Evolutionary conservation across 1,140 invertebrate species (phyloP).

Genomic region (Hylaeus volcanicus): DNA sequence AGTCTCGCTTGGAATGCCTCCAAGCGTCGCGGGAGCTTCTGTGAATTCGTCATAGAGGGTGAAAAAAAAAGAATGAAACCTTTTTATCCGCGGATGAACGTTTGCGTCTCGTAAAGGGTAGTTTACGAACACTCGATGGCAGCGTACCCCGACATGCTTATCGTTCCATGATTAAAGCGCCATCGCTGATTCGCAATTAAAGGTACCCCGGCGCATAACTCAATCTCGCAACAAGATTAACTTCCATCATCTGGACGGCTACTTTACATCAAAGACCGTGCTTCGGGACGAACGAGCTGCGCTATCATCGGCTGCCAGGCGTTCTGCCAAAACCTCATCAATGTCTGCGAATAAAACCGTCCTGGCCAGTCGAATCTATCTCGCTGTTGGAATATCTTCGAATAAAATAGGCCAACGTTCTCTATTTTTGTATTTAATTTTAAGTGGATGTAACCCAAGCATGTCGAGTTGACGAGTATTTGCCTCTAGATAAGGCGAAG

Average conservation of each 20-base stretch:
- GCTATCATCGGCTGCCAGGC: slow-evolving; percentile 6
- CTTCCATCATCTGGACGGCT: neutral
- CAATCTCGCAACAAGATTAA: slow-evolving; percentile 22
- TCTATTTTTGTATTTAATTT: no score
- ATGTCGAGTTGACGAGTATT: no score
- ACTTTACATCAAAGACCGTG: slow-evolving; percentile 4
- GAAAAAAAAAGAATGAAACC: neutral
- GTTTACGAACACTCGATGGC: neutral
- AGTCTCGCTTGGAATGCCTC: slow-evolving; percentile 1
- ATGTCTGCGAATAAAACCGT: neutral
- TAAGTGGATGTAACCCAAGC: no score
- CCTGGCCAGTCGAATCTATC: neutral
- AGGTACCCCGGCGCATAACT: neutral
- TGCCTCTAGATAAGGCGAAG: neutral
- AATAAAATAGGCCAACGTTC: no score
- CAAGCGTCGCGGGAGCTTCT: neutral
- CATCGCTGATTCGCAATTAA: neutral
- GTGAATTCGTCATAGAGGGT: neutral
- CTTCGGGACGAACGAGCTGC: neutral
- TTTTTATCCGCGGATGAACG: neutral
- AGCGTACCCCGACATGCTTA: neutral
- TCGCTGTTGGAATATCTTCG: no score
- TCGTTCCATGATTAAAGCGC: slow-evolving; percentile 8
- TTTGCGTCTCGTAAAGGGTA: neutral
- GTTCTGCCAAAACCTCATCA: slow-evolving; percentile 1